Conservation (phyloP, 2,888 invertebrate genomes). For the Acleris laterana region DNA sequence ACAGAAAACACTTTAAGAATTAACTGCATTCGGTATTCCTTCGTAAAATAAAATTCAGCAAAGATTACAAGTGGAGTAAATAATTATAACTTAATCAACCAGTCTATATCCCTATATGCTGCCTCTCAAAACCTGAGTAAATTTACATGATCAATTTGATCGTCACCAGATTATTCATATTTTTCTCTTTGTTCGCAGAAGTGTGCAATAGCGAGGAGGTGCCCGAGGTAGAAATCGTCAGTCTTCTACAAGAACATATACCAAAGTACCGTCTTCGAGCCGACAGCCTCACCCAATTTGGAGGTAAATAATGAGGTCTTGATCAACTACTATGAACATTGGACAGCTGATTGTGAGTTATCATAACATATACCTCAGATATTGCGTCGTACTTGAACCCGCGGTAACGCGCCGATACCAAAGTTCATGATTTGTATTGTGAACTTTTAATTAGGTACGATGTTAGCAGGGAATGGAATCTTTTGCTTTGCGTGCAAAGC, state of each 20-base stretch:
- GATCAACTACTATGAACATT: neutral
- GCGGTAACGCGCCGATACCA: too few species aligned
- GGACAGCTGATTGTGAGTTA: neutral
- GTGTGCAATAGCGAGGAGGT: conserved; percentile 96
- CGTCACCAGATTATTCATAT: conserved; percentile 12
- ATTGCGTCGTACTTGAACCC: neutral
- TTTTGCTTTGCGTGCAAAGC: too few species aligned
- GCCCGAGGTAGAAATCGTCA: conserved; percentile 98
- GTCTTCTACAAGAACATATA: conserved; percentile 96
- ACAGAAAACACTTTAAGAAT: neutral
- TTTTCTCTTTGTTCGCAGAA: conserved; percentile 86
- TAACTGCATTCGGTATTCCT: too few species aligned
- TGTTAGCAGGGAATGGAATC: too few species aligned
- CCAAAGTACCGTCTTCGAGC: conserved; percentile 97
- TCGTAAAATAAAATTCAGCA: too few species aligned
- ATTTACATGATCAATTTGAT: too few species aligned
- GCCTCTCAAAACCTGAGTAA: too few species aligned
- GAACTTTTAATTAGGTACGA: too few species aligned
- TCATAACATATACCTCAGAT: neutral
- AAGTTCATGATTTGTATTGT: too few species aligned
- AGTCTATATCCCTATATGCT: too few species aligned
- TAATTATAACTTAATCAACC: too few species aligned
- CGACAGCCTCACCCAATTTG: conserved; percentile 96
- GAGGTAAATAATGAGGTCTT: conserved; percentile 84
- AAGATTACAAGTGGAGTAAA: too few species aligned